These are phyloP conservation scores for Chascanopsetta lugubris DNA, from an alignment of 2,113 vertebrate species.

Conservation along the genomic window DNA sequence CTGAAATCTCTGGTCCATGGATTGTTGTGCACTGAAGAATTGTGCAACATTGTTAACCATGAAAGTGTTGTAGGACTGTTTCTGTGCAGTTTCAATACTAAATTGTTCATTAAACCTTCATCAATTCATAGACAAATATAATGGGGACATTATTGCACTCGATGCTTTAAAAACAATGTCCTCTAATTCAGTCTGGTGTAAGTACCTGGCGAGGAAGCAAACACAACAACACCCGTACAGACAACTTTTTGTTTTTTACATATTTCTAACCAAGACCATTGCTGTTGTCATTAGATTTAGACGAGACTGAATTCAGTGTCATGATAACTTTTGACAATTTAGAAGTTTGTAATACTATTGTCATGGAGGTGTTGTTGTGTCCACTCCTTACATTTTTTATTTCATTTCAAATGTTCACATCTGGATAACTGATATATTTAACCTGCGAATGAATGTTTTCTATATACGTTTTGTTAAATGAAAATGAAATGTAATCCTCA, in stretches of 20 bases:
- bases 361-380: constrained; percentile 38
- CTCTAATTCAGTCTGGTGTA: constrained; percentile 2
- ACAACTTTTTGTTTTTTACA: neutral
- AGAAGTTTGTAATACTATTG: constrained; percentile 10
- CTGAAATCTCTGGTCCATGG: neutral
- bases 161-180: constrained; percentile 13
- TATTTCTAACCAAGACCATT: neutral
- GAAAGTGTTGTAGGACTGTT: constrained; percentile 1
- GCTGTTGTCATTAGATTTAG: neutral
- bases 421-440: constrained; percentile 10
- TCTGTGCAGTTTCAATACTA: constrained; percentile 17
- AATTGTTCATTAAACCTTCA: constrained; percentile 1
- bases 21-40: neutral
- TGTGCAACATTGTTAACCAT: constrained; percentile 1
- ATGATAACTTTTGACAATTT: neutral
- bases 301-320: neutral
- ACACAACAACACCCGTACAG: constrained; percentile 48
- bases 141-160: constrained; percentile 36
- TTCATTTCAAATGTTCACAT: neutral
- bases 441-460: constrained; percentile 12
- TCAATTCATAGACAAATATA: constrained; percentile 23
- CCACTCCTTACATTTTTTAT: neutral
- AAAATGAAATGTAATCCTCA: constrained; percentile 4
- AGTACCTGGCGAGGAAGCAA: neutral
- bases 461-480: neutral